Conservation (phyloP, 2,113 vertebrate genomes). For the Orientallactaga bullata region DNA sequence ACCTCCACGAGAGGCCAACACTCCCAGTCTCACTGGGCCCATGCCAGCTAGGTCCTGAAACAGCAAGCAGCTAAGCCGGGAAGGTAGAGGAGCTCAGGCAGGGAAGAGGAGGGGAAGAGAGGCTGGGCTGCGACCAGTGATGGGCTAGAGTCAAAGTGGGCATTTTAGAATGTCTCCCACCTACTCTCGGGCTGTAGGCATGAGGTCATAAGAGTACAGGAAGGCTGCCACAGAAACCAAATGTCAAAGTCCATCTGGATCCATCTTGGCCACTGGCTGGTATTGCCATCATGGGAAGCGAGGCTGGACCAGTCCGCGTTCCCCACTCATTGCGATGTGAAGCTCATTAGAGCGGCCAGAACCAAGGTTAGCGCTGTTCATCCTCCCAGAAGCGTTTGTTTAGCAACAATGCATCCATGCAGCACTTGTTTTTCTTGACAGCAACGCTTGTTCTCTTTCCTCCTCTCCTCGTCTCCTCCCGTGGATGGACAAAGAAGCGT, state of each 20-base stretch:
- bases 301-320: neutral
- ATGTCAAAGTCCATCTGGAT: neutral
- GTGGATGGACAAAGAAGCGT: neutral
- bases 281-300: fast-evolving
- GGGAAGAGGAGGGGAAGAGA: neutral
- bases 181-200: neutral
- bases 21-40: neutral
- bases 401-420: neutral
- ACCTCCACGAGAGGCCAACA: neutral
- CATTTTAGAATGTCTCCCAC: neutral
- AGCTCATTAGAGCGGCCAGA: neutral
- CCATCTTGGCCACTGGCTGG: neutral
- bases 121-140: neutral
- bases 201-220: neutral
- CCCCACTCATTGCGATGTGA: neutral
- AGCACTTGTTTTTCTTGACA: no score
- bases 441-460: no score
- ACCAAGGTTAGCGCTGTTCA: no score
- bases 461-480: no score
- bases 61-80: neutral
- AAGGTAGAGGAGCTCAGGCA: neutral
- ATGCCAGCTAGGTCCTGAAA: neutral
- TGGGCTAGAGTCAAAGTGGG: neutral
- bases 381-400: neutral
- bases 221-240: neutral